Evolutionary conservation across 92 coral and sea anemone genomes (phyloP).

Genomic region (Ricordea florida): DNA sequence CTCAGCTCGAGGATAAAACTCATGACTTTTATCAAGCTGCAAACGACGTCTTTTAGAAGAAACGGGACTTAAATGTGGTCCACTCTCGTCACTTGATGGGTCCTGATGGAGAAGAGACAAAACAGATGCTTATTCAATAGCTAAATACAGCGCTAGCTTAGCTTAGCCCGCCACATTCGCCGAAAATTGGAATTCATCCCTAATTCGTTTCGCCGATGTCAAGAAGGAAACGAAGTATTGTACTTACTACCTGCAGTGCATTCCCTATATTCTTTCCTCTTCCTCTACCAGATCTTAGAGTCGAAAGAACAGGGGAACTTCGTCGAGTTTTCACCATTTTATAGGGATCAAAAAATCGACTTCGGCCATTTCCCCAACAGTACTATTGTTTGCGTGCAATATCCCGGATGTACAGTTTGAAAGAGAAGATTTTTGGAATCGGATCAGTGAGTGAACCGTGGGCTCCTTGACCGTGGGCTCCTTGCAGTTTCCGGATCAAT

Average conservation of each 20-base stretch:
- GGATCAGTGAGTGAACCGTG: too few relatives aligned
- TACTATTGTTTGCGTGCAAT: neutral
- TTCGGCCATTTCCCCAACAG: constrained; percentile 23
- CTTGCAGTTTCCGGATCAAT: too few relatives aligned
- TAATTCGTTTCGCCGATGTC: too few relatives aligned
- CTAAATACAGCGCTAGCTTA: neutral
- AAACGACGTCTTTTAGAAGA: constrained; percentile 64
- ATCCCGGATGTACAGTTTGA: constrained; percentile 20
- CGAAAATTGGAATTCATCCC: too few relatives aligned
- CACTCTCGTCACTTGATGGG: constrained; percentile 78
- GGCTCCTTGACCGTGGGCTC: too few relatives aligned
- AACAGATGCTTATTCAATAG: neutral
- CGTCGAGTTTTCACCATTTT: constrained; percentile 29
- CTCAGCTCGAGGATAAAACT: neutral
- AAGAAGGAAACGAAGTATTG: neutral
- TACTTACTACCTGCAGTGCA: constrained; percentile 12
- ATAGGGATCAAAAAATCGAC: neutral
- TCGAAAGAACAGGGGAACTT: constrained; percentile 11
- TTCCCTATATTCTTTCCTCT: constrained; percentile 39
- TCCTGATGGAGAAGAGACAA: constrained; percentile 31
- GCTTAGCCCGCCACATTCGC: too few relatives aligned
- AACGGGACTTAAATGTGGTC: constrained; percentile 37
- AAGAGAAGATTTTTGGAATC: too few relatives aligned
- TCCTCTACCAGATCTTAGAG: constrained; percentile 33
- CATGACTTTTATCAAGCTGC: constrained; percentile 10